Evolutionary conservation across 2,888 invertebrate genomes (phyloP).

Genomic region (Drosophila subsilvestris): DNA sequence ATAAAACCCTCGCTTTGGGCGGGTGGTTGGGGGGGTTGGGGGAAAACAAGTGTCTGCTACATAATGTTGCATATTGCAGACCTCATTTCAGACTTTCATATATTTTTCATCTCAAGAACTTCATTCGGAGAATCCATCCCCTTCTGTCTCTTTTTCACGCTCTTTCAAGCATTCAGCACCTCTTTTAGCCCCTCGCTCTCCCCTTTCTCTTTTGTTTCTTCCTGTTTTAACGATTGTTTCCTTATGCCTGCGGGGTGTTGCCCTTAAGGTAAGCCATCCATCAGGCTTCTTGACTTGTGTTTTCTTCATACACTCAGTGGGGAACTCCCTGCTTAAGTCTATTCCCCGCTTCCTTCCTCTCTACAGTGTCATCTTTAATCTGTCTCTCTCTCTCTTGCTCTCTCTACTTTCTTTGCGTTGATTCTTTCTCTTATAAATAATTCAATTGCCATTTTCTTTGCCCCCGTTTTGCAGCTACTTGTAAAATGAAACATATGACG

Average conservation of each 20-base stretch:
- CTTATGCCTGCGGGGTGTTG: constrained; percentile 17
- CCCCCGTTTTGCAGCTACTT: constrained; percentile 4
- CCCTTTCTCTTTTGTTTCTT: background rate
- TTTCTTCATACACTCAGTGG: background rate
- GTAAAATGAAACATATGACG: constrained; percentile 35
- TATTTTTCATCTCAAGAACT: constrained; percentile 28
- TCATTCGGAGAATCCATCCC: constrained; percentile 2
- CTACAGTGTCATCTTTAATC: background rate
- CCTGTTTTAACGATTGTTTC: background rate
- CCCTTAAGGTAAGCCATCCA: constrained; percentile 31
- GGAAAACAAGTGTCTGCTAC: constrained; percentile 28
- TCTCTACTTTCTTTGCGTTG: background rate
- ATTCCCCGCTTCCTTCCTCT: background rate
- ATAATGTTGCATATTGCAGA: constrained; percentile 15
- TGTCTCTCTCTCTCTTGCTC: background rate
- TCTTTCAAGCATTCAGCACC: background rate
- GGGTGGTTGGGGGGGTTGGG: background rate
- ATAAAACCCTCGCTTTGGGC: constrained; percentile 22
- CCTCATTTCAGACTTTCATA: constrained; percentile 31
- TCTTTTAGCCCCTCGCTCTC: background rate
- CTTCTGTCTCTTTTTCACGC: background rate
- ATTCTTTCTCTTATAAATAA: constrained; percentile 29
- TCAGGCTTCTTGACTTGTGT: constrained; percentile 12
- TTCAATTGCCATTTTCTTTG: constrained; percentile 36
- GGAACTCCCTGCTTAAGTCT: background rate